Conservation (phyloP, 2,113 vertebrate species). For the Camelus bactrianus region DNA sequence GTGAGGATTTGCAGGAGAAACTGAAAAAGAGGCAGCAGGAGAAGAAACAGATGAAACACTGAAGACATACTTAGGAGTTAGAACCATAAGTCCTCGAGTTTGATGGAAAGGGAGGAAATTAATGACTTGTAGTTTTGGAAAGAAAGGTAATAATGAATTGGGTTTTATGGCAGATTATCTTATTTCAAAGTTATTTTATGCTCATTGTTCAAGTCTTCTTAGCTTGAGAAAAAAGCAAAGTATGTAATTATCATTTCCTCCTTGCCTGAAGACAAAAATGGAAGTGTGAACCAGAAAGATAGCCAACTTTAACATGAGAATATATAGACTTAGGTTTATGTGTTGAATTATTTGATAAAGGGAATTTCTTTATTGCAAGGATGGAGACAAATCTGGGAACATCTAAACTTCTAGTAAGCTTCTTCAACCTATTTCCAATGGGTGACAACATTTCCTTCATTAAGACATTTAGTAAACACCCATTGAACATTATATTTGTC, state of each 20-base stretch:
- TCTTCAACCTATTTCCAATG: not conserved
- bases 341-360: slow-evolving; percentile 13
- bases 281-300: slow-evolving; percentile 24
- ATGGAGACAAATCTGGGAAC: not conserved
- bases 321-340: not conserved
- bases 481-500: not conserved
- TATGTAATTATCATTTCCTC: not conserved
- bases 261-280: slow-evolving; percentile 28
- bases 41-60: not conserved
- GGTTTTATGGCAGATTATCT: slow-evolving; percentile 37
- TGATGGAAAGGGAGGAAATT: slow-evolving; percentile 12
- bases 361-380: not conserved
- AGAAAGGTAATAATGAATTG: slow-evolving; percentile 45
- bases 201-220: slow-evolving; percentile 29
- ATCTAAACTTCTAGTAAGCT: not conserved
- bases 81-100: not conserved
- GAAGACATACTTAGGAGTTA: not conserved
- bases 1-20: not conserved
- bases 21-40: not conserved
- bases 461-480: not conserved
- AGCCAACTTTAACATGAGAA: slow-evolving; percentile 15
- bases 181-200: slow-evolving; percentile 61
- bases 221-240: slow-evolving; percentile 28
- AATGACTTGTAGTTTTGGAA: slow-evolving; percentile 1
- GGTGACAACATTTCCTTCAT: not conserved